Conservation (phyloP, 2,797 vertebrate genomes). For the Carduelis carduelis region DNA sequence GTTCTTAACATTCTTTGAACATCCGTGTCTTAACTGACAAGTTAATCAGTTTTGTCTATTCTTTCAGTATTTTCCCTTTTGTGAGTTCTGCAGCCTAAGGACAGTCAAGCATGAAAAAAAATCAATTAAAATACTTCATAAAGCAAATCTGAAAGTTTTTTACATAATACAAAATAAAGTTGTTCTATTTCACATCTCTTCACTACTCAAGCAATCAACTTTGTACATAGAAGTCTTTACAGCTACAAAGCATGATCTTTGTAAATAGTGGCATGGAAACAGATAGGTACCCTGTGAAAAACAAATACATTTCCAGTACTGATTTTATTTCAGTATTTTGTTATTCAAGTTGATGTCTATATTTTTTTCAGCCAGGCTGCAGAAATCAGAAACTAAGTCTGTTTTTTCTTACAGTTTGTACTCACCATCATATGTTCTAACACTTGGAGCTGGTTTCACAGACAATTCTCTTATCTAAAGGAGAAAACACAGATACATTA, state of each 20-base stretch:
- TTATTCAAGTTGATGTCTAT: not conserved
- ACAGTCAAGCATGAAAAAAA: not conserved
- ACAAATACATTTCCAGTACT: not conserved
- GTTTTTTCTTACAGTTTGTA: not conserved
- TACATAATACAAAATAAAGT: not conserved
- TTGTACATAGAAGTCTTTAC: not conserved
- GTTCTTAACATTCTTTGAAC: not conserved
- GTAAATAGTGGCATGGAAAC: not conserved
- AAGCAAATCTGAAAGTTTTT: not conserved
- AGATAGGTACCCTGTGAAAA: not conserved
- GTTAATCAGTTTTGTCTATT: not conserved
- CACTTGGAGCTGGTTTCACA: conserved; percentile 22
- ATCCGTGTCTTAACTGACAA: not conserved
- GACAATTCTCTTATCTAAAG: conserved; percentile 75
- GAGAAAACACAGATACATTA: not conserved
- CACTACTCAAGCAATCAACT: not conserved
- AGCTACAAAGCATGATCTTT: not conserved
- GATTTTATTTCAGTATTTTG: not conserved
- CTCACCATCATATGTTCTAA: conserved; percentile 63
- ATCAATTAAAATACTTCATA: not conserved
- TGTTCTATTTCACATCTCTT: not conserved
- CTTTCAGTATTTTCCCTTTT: not conserved
- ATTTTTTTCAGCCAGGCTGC: not conserved
- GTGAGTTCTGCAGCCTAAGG: not conserved
- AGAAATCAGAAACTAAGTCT: not conserved